These are phyloP conservation scores for Diuraphis noxia DNA, from an alignment of 1,140 invertebrate species.

Conservation along the genomic window DNA sequence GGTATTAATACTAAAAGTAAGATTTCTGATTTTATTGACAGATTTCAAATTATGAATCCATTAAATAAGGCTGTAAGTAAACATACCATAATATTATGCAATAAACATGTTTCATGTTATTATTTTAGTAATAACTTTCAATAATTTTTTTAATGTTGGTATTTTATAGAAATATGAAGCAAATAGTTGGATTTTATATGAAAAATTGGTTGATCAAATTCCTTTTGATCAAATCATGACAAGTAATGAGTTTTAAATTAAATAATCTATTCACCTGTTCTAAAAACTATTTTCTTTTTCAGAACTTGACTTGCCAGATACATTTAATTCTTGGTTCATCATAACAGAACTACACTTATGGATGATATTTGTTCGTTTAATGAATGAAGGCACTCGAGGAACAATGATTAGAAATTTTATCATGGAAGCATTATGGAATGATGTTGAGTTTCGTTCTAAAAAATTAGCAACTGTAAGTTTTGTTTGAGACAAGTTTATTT, in stretches of 20 bases:
- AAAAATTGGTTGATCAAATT: conserved; percentile 40
- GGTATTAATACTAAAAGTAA: background rate
- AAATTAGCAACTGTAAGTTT: conserved; percentile 42
- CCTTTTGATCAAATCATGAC: conserved; percentile 6
- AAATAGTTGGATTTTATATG: conserved; percentile 45
- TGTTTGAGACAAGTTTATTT: background rate
- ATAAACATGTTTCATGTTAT: background rate
- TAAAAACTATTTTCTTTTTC: conserved; percentile 56
- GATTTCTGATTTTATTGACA: background rate
- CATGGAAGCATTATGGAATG: conserved; percentile 79
- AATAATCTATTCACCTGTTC: background rate
- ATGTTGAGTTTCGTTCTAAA: conserved; percentile 71
- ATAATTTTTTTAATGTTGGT: background rate
- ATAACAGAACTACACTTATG: conserved; percentile 84
- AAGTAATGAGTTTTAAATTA: conserved; percentile 4
- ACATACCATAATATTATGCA: background rate
- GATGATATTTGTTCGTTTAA: conserved; percentile 73
- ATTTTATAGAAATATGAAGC: conserved; percentile 44
- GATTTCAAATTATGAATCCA: conserved; percentile 37
- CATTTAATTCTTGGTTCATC: conserved; percentile 81
- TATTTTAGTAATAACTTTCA: no score
- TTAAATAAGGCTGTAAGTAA: conserved; percentile 31
- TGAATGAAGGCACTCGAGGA: conserved; percentile 77
- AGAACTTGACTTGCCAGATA: conserved; percentile 74
- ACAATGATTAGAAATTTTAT: conserved; percentile 72